Evolutionary conservation across 1,140 invertebrate genomes (phyloP), one percentile per base, ranked within the genome.

Genomic region (Procambarus virginalis): DNA sequence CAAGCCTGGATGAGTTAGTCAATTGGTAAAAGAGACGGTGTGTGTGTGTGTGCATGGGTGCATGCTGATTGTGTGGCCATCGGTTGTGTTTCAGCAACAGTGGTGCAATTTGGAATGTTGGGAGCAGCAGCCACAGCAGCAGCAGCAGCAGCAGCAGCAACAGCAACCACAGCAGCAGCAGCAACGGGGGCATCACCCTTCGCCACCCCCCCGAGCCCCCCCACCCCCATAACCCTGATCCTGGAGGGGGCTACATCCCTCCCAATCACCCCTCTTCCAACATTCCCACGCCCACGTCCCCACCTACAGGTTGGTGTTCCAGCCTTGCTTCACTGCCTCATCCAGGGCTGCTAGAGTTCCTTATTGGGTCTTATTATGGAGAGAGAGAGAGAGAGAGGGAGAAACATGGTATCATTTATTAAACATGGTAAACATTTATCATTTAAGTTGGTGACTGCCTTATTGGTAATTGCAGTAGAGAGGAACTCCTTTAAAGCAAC

Each of bases 271-370:
- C 87, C 73, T 48, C 81, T 78, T 76, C 80, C 81, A 89, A 55
- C 96, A 96, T 94, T 94, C 95, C 84, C 94, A 96, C 92, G 95
- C 95, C 93, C 96, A 97, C 94, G 96, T 97, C 93, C 97, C 97
- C 95, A 97, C 97, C 55, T 97, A 97, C 95, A 97, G 96, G 97
- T 97, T 95, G 94, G 93, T 93, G 78, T 34, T 86, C 90, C 78
- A 70, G 70, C 80, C 73, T 83, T 51, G 70, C 81, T 83, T 49
- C 86, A 45, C 81, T 68, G 80, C 80, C 73, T 83, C 86, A 64
- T 70, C 86, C 79, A 70, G 58, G 64, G 64, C 46, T 70, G 22
- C 80, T 82, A 14, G 60, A 64, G 60, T 64, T 64, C 60, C 60
- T 64, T 64, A 64, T 17, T 64, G 4, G 17, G 60, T 55, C 58